Base-by-base conservation (phyloP, 1,140 invertebrate genomes). In the Psilanteris sp. region DNA sequence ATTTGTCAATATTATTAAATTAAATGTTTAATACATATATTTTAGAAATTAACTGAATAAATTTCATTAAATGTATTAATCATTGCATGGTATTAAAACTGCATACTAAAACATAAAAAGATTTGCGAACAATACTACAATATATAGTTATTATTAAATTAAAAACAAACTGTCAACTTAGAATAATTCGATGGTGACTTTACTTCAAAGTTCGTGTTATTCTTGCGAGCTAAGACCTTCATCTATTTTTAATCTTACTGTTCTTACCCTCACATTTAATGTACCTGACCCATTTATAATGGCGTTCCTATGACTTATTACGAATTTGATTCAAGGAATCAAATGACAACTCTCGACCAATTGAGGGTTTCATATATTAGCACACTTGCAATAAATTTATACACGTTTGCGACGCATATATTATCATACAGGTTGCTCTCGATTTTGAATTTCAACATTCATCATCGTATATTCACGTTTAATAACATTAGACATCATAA, bases 251-350 rank as follows among this genome's bases (percentile, higher is more conserved):
- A 83, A 85, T 78, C 15, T 77, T 72, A 73, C 73, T 78, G 70
- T 72, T 66, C 74, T 78, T 76, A 79, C 79, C 74, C 78, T 84
- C 73, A 78, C 81, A 79, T 77, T 75, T 79, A 80, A 82, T 81
- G 68, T 84, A 84, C 80, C 80, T 83, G 86, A 87, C 83, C 83
- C 80, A 84, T 85, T 87, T 87, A 77, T 85, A 79, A 85, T 85
- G 74, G 78, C 75, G 77, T 78, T 77, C 59, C 57, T 68, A 75
- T 75, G 57, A 75, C 22, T 68, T 62, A 75, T 75, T 64, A 68
- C 50, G 27, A 68, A 48, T 64, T 62, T 62, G 29, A 75, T 68
- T 75, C 22, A 54, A 75, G 46, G 34, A 64, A 67, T 34, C 48
- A 61, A 46, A 31, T 26, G 31, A 57, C 64, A 68, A 20, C 10